These are phyloP conservation scores for Hyla sarda DNA, from an alignment of 2,113 vertebrate genomes.

Conservation along the genomic window DNA sequence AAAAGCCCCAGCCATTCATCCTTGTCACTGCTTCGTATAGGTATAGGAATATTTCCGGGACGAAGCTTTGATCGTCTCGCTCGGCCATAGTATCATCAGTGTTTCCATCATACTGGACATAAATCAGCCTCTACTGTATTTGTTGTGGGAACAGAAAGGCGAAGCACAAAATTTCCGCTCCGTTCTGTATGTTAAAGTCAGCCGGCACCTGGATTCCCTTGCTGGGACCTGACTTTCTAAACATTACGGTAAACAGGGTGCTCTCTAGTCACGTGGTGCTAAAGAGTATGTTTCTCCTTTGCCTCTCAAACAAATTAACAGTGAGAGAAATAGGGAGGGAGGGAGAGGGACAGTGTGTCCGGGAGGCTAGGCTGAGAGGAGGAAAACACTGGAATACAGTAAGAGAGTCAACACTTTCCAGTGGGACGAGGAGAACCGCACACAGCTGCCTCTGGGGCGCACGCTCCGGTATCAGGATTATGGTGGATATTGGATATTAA, in stretches of 20 bases:
- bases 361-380: constrained; percentile 23
- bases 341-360: constrained; percentile 36
- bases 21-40: neutral
- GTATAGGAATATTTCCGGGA: neutral
- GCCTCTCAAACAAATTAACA: constrained; percentile 51
- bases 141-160: neutral
- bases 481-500: constrained; percentile 7
- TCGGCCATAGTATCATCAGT: neutral
- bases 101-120: neutral
- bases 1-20: neutral
- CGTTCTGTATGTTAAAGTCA: neutral
- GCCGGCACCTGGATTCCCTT: constrained; percentile 32
- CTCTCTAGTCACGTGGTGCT: constrained; percentile 34
- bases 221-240: constrained; percentile 29
- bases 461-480: neutral
- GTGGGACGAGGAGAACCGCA: neutral
- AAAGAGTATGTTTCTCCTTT: constrained; percentile 50
- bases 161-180: neutral
- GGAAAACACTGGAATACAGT: neutral
- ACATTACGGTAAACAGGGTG: constrained; percentile 54
- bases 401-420: neutral
- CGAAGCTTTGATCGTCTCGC: neutral
- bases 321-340: constrained; percentile 10
- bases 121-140: neutral
- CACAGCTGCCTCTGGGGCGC: neutral